Evolutionary conservation across 1,140 invertebrate genomes (phyloP).

Genomic region (Harlomillsia oculata): DNA sequence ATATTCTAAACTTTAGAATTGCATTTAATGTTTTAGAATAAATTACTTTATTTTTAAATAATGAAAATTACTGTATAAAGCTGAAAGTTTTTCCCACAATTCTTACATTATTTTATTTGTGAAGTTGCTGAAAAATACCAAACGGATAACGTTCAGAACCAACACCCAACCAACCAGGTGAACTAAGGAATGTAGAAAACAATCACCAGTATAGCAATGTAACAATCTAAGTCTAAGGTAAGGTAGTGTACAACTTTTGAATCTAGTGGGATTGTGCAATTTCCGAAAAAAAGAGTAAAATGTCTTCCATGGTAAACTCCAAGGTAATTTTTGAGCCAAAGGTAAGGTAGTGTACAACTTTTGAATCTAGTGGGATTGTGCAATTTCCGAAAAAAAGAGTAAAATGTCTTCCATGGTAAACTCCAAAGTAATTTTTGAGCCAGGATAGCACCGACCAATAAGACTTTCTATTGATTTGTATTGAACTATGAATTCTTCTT

Average conservation of each 20-base stretch:
- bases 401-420: constrained; percentile 95
- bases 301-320: constrained; percentile 90
- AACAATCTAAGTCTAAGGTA: constrained; percentile 84
- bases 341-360: constrained; percentile 42
- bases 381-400: constrained; percentile 95
- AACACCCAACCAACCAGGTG: too few relatives aligned
- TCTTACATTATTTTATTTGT: too few relatives aligned
- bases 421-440: constrained; percentile 85
- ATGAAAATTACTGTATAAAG: too few relatives aligned
- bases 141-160: too few relatives aligned
- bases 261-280: constrained; percentile 86
- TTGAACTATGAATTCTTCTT: constrained; percentile 96
- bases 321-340: constrained; percentile 86
- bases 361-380: constrained; percentile 68
- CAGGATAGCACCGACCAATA: constrained; percentile 92
- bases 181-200: too few relatives aligned
- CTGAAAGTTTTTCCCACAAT: too few relatives aligned
- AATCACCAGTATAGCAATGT: too few relatives aligned
- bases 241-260: constrained; percentile 20
- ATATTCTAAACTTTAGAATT: too few relatives aligned
- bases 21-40: too few relatives aligned
- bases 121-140: too few relatives aligned
- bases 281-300: constrained; percentile 93
- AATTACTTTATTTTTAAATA: too few relatives aligned
- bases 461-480: constrained; percentile 88